Base-by-base conservation (phyloP, 2,888 invertebrate species). In the Leucozona laternaria region DNA sequence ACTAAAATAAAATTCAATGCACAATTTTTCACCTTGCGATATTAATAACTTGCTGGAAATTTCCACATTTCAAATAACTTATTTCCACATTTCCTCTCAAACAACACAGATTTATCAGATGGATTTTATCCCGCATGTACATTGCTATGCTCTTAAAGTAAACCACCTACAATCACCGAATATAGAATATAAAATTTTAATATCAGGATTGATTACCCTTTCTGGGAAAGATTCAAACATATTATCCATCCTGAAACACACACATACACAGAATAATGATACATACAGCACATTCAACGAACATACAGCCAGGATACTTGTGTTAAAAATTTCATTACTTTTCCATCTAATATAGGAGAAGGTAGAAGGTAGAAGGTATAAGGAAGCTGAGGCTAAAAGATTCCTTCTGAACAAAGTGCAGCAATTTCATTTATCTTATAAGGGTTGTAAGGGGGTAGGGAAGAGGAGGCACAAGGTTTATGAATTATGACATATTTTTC, bases 171-270 rank as follows among this genome's bases (percentile, higher is more conserved):
- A 37, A 53, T 53, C 68, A 68, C 34, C 22, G 37, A 60, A 60
- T 37, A 22, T 17, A 17, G 53, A 55, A 68, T 31, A 78, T 80
- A 72, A 53, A 85, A 85, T 85, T 80, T 80, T 85, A 80, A 85
- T 85, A 80, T 68, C 72, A 85, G 77, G 84, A 85, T 85, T 85
- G 80, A 85, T 85, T 85, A 77, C 80, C 70, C 60, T 40, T 50
- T 53, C 68, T 17, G 53, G 37, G 13, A 22, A 68, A 60, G 37
- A 53, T 53, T 50, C 50, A 68, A 64, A 57, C 45, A 48, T 71
- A 34, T 57, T 58, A 70, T 20, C 48, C 43, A 70, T 20, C 48
- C 43, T 64, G 48, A 5, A 28, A 64, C 13, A 43, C 20, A 45
- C 40, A 45, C 31, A 34, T 5, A 22, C 10, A 66, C 22, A 53